Percentiles rank a stretch among this genome's conserved stretches.
Conservation (phyloP, 2,888 invertebrate genomes). For the Liopterus haemorrhoidalis region DNA sequence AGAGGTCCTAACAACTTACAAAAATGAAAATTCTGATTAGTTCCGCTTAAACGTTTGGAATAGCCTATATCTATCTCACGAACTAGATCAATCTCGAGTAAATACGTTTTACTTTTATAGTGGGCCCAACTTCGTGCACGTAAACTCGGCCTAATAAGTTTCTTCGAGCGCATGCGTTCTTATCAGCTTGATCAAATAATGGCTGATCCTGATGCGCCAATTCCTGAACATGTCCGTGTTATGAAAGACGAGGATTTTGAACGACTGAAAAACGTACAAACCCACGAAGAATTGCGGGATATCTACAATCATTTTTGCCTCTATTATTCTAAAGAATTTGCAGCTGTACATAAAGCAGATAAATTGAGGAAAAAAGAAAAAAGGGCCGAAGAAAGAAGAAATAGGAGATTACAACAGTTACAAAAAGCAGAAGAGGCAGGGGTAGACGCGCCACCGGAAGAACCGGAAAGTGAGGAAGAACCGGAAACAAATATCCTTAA, state of each 20-base stretch:
- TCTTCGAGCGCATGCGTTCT: conserved; percentile 88
- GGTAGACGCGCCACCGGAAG: conserved; percentile 56
- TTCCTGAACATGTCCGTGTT: conserved; percentile 75
- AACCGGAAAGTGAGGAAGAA: conserved; percentile 53
- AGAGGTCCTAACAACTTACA: no score
- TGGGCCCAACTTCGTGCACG: conserved; percentile 86
- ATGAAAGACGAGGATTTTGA: conserved; percentile 83
- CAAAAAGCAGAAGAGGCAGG: conserved; percentile 60
- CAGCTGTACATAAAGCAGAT: conserved; percentile 73
- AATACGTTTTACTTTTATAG: conserved; percentile 38
- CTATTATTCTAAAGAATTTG: conserved; percentile 81
- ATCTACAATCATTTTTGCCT: conserved; percentile 89
- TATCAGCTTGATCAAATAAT: conserved; percentile 81
- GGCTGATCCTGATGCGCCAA: conserved; percentile 74
- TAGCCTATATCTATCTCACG: no score
- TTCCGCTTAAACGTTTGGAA: no score
- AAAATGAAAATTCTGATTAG: no score
- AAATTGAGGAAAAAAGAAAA: conserved; percentile 61
- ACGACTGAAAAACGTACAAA: conserved; percentile 67
- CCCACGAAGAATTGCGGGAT: conserved; percentile 87
- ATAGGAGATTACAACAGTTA: conserved; percentile 47
- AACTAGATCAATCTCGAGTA: conserved; percentile 36
- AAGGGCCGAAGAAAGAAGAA: conserved; percentile 50
- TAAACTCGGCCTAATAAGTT: conserved; percentile 71
- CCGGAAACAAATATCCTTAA: conserved; percentile 63